Evolutionary conservation across 2,888 invertebrate species (phyloP).

Genomic region (Oscheius myriophilus): DNA sequence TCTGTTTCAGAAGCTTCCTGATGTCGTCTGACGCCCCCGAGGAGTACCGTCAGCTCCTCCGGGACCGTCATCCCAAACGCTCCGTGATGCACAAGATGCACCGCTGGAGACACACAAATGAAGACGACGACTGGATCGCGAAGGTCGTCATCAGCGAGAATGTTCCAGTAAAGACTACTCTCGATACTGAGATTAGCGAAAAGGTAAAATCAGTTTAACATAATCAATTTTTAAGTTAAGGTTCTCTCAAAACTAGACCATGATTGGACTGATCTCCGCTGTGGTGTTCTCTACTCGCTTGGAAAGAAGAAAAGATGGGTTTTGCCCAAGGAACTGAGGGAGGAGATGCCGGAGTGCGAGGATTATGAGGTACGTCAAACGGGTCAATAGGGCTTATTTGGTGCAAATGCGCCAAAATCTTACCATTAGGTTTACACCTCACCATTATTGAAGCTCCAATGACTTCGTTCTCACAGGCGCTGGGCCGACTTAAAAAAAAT

Average conservation of each 20-base stretch:
- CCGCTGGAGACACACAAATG: slow-evolving; percentile 4
- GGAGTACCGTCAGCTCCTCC: slow-evolving; percentile 9
- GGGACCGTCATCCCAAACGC: background rate
- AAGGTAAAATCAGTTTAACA: background rate
- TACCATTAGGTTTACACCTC: too few species aligned
- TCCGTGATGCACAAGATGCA: slow-evolving; percentile 10
- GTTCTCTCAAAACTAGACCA: background rate
- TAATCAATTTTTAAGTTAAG: background rate
- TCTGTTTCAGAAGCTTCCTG: too few species aligned
- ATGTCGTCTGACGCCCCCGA: too few species aligned
- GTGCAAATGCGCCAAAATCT: too few species aligned
- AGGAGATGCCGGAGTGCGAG: background rate
- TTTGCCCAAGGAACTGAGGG: background rate
- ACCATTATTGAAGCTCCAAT: too few species aligned
- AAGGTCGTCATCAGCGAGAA: background rate
- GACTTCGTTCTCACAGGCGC: too few species aligned
- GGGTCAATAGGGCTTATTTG: too few species aligned
- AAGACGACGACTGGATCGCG: background rate
- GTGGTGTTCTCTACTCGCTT: background rate
- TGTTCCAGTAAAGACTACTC: background rate
- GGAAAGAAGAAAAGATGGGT: slow-evolving; percentile 2
- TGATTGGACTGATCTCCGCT: slow-evolving; percentile 1
- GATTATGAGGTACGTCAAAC: background rate
- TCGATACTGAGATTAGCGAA: background rate
- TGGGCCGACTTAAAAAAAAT: too few species aligned